phyloP scores from a whole-genome alignment of 1,140 invertebrate genomes.

The Lasioglossum baleicum region DNA sequence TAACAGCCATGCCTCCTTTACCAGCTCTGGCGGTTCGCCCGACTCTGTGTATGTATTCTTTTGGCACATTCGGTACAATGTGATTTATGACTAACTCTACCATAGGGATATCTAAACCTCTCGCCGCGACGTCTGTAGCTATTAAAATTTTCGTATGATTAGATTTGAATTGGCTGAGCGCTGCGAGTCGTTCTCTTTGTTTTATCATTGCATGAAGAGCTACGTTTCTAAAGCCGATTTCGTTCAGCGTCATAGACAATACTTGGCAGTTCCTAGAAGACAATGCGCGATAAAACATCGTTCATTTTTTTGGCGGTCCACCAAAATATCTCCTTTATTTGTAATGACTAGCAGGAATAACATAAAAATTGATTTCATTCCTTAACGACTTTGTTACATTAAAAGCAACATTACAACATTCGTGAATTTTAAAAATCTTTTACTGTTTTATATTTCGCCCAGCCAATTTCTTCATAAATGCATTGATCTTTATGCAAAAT shows the following conservation, averaged over 20 bases:
- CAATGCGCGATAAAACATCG: neutral
- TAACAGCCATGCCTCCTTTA: conserved; percentile 91
- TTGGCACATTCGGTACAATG: conserved; percentile 92
- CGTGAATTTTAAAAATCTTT: too few relatives aligned
- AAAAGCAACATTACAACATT: too few relatives aligned
- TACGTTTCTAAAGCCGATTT: conserved; percentile 92
- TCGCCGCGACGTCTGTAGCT: conserved; percentile 97
- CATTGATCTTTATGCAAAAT: too few relatives aligned
- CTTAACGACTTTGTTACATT: too few relatives aligned
- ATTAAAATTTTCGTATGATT: conserved; percentile 92
- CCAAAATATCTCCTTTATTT: too few relatives aligned
- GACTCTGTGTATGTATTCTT: conserved; percentile 98
- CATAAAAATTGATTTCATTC: too few relatives aligned
- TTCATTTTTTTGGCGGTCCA: neutral
- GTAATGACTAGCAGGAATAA: too few relatives aligned
- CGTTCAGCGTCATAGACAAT: conserved; percentile 91
- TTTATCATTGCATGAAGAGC: conserved; percentile 92
- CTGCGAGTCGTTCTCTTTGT: conserved; percentile 88
- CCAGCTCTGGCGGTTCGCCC: conserved; percentile 97
- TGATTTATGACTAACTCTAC: conserved; percentile 97
- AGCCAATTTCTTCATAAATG: too few relatives aligned
- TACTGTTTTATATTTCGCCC: too few relatives aligned
- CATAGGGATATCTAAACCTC: conserved; percentile 93
- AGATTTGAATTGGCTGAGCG: conserved; percentile 92
- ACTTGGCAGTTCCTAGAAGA: conserved; percentile 88